Base-by-base conservation (phyloP, 2,113 vertebrate species). In the Antigone vipio region DNA sequence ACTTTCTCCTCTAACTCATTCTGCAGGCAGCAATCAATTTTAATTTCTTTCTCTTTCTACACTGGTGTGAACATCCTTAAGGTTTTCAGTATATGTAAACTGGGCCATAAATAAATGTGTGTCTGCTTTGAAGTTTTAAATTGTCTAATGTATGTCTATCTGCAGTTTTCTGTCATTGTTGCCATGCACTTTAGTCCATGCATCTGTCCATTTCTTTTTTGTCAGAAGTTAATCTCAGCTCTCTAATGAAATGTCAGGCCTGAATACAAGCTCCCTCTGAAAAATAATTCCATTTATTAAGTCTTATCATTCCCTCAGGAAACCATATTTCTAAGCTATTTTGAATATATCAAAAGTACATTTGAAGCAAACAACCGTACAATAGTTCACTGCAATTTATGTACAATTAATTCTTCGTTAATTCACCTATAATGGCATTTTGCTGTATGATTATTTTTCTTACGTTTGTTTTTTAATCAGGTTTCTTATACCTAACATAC, bases 21-120 rank as follows among this genome's bases (percentile, higher is more conserved):
- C 91, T 95, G 55, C 74, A 92, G 56, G 78, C 24, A 91, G 26
- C 22, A 90, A 95, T 95, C 75, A 85, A 59, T 97, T 97, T 96
- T 94, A 58, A 73, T 97, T 84, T 67, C 22, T 80, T 72, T 93
- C 52, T 89, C 29, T 62, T 93, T 85, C 80, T 81, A 69, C 45
- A 59, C 18, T 4, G 1, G 26, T 84, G 18, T 74, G 11, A 84
- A 69, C 1, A 38, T 22, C 64, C 6, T 27, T 83, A 92, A 66
- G 11, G 6, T 88, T 92, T 92, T 58, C 55, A 77, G 18, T n/a
- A 7, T 50, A 35, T 47, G 10, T 53, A 73, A 74, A 73, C 10
- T 17, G 16, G 12, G 80, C 8, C 47, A 69, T 30, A 91, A 85
- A 85, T 73, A 92, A 92, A 73, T 3, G 1, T 16, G 6, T 12